These are phyloP conservation scores for Mustelus asterias DNA, from an alignment of 2,113 vertebrate genomes.

Conservation along the genomic window DNA sequence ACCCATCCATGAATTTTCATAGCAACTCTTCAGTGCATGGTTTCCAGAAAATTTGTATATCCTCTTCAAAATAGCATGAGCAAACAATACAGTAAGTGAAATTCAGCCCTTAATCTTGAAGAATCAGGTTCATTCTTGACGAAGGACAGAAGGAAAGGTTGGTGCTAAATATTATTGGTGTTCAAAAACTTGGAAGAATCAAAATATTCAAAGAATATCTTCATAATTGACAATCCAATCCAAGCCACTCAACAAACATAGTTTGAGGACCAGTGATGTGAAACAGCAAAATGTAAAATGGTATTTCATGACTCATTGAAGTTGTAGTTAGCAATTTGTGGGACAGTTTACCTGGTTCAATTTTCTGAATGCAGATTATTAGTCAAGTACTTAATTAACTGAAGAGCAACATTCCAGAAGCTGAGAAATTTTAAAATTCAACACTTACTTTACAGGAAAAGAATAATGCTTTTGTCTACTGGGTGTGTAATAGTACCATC, in stretches of 20 bases:
- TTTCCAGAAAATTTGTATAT: not conserved
- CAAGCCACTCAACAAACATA: not conserved
- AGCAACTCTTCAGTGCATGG: not conserved
- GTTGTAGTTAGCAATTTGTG: not conserved
- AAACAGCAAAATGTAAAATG: not conserved
- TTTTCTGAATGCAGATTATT: not conserved
- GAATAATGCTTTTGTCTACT: not conserved
- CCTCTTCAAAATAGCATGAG: not conserved
- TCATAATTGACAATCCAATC: not conserved
- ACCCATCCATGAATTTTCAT: not conserved
- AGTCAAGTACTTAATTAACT: not conserved
- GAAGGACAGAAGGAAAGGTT: not conserved
- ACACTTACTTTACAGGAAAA: not conserved
- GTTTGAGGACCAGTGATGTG: not conserved
- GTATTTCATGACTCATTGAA: not conserved
- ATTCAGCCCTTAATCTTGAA: not conserved
- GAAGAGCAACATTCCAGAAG: not conserved
- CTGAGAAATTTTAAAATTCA: not conserved
- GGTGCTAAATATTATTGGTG: not conserved
- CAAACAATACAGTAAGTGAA: not conserved
- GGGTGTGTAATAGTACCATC: conserved; percentile 2
- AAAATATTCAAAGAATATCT: not conserved
- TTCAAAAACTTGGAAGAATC: not conserved
- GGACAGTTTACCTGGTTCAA: not conserved
- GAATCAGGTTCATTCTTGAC: not conserved